Base-by-base conservation (phyloP, 2,888 invertebrate species). In the Parapristionchus giblindavisi region DNA sequence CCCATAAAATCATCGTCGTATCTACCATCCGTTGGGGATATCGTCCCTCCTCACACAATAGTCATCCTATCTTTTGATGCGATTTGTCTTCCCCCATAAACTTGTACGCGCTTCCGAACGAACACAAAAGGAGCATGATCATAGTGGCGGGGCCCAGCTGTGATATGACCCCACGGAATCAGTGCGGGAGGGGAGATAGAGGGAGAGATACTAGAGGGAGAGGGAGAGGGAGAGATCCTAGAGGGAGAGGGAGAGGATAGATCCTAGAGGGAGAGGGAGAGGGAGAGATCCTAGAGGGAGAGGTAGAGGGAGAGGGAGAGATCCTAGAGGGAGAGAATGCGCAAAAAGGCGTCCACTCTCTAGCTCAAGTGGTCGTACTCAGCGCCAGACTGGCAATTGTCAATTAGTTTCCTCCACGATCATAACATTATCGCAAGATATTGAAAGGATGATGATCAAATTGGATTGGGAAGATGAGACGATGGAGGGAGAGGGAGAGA, bases 161-260 rank as follows among this genome's bases (percentile, higher is more conserved):
- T 63, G 63, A 63, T 63, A 63, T 63, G 63, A 63, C 63, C 63
- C 63, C 63, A n/a, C 24, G 6, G 60, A 6, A n/a, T n/a, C n/a
- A n/a, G n/a, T n/a, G n/a, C n/a, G n/a, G n/a, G n/a, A n/a, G n/a
- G n/a, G n/a, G n/a, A n/a, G n/a, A n/a, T n/a, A n/a, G n/a, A n/a
- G n/a, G n/a, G n/a, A n/a, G n/a, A n/a, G n/a, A n/a, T n/a, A n/a
- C n/a, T n/a, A n/a, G n/a, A n/a, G n/a, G n/a, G n/a, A n/a, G n/a
- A n/a, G n/a, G n/a, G n/a, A n/a, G n/a, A n/a, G n/a, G n/a, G n/a
- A 60, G 58, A 58, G 58, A 32, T 14, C 17, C 58, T 11, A 58
- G 58, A 58, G 8, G 34, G 3, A 29, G 34, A 17, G 58, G 11
- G 11, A 21, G 34, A 29, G 14, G 58, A 58, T 17, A 34, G 34